These are phyloP conservation scores for Venusia cambrica DNA, from an alignment of 2,888 invertebrate species.

Conservation along the genomic window DNA sequence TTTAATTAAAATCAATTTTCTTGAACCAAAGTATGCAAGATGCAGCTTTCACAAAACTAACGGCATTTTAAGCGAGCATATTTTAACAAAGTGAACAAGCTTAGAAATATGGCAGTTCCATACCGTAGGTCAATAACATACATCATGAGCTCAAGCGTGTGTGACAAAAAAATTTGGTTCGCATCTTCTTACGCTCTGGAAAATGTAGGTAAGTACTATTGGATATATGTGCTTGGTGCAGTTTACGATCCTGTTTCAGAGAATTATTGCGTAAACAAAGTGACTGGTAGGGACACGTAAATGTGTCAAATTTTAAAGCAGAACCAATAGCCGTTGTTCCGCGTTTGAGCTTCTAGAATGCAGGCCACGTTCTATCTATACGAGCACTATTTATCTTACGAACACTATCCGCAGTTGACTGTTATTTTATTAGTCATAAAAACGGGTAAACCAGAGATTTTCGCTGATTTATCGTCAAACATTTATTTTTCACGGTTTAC, in stretches of 20 bases:
- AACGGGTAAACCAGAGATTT: constrained; percentile 66
- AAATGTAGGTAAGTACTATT: constrained; percentile 21
- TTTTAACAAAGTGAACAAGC: constrained; percentile 34
- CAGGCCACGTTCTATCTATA: constrained; percentile 49
- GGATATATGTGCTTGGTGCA: constrained; percentile 25
- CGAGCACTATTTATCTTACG: constrained; percentile 62
- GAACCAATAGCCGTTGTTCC: constrained; percentile 54
- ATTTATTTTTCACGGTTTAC: constrained; percentile 76
- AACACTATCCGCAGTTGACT: constrained; percentile 68
- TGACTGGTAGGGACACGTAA: constrained; percentile 35
- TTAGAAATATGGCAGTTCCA: constrained; percentile 31
- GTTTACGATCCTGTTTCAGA: constrained; percentile 47
- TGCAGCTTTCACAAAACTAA: constrained; percentile 39
- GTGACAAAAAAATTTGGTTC: constrained; percentile 27
- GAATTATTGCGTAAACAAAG: constrained; percentile 37
- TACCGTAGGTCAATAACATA: constrained; percentile 22
- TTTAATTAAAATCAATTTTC: constrained; percentile 32
- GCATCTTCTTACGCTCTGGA: constrained; percentile 21
- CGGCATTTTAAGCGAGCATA: constrained; percentile 40
- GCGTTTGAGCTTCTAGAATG: constrained; percentile 56
- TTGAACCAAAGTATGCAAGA: constrained; percentile 33
- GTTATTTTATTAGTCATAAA: constrained; percentile 78
- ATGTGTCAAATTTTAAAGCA: constrained; percentile 55
- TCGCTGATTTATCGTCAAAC: constrained; percentile 71
- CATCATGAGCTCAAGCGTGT: constrained; percentile 23